phyloP scores from a whole-genome alignment of 2,888 invertebrate genomes.

The Drosophila cognata region DNA sequence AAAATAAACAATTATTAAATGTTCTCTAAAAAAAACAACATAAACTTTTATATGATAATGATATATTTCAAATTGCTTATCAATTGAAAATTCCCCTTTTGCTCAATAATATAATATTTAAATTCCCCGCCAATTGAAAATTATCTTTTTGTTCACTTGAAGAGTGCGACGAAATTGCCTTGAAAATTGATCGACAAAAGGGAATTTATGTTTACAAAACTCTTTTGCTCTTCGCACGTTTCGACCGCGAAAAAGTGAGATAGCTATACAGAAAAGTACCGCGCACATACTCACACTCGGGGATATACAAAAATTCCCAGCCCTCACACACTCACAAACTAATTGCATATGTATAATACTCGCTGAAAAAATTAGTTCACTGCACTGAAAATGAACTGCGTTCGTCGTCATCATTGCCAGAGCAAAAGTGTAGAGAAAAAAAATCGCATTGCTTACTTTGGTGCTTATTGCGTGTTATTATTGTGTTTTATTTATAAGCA shows the following conservation, averaged over 20 bases:
- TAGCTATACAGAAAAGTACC: neutral
- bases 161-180: neutral
- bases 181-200: neutral
- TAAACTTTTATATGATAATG: neutral
- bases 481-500: neutral
- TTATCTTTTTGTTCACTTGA: neutral
- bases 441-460: neutral
- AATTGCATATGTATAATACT: neutral
- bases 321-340: neutral
- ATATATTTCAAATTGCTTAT: neutral
- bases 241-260: neutral
- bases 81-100: neutral
- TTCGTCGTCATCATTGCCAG: slow-evolving; percentile 1
- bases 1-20: neutral
- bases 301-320: neutral
- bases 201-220: neutral
- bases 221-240: neutral
- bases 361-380: neutral
- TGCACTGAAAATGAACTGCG: neutral
- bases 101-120: neutral
- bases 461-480: neutral
- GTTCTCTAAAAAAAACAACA: neutral
- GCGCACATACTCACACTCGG: neutral
- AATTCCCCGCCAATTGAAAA: neutral
- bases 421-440: neutral